A percentile compares a stretch with the other conserved stretches of the same genome.
Evolutionary conservation across 2,888 invertebrate species (phyloP).

Genomic region (Caenorhabditis zanzibari): DNA sequence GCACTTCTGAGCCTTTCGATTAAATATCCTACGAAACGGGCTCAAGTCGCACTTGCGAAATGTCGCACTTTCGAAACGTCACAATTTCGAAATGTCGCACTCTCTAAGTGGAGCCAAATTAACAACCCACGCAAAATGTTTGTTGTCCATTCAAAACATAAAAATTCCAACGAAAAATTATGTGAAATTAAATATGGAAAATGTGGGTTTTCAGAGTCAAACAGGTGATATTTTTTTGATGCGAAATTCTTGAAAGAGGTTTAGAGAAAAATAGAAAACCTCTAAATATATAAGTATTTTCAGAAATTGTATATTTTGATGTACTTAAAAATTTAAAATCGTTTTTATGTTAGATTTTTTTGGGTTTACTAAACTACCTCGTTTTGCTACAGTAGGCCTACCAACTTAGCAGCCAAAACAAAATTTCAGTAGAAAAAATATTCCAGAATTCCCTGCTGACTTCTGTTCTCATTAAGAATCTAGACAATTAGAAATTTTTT

Average conservation of each 20-base stretch:
- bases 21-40: too few relatives aligned
- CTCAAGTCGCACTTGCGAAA: too few relatives aligned
- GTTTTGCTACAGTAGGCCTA: too few relatives aligned
- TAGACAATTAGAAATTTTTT: not conserved
- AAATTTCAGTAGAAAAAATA: not conserved
- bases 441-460: not conserved
- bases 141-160: not conserved
- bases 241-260: not conserved
- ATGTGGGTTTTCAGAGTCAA: conserved; percentile 16
- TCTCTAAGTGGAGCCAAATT: not conserved
- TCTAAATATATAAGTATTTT: not conserved
- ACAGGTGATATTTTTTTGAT: conserved; percentile 4
- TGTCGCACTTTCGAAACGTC: too few relatives aligned
- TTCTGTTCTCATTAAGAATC: not conserved
- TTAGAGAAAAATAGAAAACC: not conserved
- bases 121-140: conserved; percentile 9
- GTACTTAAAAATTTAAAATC: too few relatives aligned
- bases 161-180: not conserved
- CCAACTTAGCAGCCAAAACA: too few relatives aligned
- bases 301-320: not conserved
- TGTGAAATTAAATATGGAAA: conserved; percentile 5
- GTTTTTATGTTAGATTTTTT: too few relatives aligned
- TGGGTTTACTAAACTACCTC: too few relatives aligned
- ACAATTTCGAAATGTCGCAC: not conserved
- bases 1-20: too few relatives aligned